Evolutionary conservation across 2,113 vertebrate genomes (phyloP).

Genomic region (Odobenus rosmarus): DNA sequence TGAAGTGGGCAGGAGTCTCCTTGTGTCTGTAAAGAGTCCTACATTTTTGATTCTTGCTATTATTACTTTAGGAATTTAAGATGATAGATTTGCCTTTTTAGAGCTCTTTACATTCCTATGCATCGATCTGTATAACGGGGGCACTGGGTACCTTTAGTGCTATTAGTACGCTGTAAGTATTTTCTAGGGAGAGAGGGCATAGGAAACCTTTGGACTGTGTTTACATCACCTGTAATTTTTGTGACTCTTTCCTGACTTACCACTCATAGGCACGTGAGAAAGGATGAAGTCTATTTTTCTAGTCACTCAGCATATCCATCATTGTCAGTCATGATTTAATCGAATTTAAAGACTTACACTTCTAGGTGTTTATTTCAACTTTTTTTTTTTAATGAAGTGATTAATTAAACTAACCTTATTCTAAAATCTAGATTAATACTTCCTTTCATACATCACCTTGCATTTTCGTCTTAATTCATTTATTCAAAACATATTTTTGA

Average conservation of each 20-base stretch:
- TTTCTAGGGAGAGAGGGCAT: not conserved
- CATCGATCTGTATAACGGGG: not conserved
- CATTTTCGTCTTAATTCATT: not conserved
- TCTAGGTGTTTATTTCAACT: not conserved
- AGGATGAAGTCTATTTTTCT: not conserved
- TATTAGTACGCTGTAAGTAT: not conserved
- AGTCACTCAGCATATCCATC: not conserved
- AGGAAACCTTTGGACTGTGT: not conserved
- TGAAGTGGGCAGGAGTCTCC: not conserved
- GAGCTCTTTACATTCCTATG: not conserved
- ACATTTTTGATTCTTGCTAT: not conserved
- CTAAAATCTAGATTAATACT: not conserved
- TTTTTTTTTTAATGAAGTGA: not conserved
- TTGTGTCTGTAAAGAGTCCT: not conserved
- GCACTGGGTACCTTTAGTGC: not conserved
- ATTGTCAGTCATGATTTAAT: conserved; percentile 1
- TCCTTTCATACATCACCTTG: not conserved
- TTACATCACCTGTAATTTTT: not conserved
- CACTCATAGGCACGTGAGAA: not conserved
- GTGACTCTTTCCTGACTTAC: not conserved
- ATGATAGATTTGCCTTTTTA: not conserved
- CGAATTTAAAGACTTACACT: not conserved
- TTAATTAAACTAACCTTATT: not conserved
- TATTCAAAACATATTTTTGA: conserved; percentile 16
- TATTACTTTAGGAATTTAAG: not conserved